Base-by-base conservation (phyloP, 2,797 vertebrate species). In the Anabacerthia variegaticeps region DNA sequence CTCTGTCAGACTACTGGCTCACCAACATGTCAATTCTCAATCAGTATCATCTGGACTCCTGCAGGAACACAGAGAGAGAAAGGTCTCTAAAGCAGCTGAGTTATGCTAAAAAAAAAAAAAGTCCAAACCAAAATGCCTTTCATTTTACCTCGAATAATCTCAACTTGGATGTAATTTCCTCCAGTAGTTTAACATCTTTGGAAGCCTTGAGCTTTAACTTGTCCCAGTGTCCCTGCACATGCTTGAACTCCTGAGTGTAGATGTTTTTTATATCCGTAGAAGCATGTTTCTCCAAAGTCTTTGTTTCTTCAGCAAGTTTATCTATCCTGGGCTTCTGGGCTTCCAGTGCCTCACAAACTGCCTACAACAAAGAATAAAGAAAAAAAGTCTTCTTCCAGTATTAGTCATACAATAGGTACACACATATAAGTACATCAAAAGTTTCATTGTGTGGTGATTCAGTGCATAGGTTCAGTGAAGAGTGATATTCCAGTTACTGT, bases 201-300 rank as follows among this genome's bases (percentile, higher is more conserved):
- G 98, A 98, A 83, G 98, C 97, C 58, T 93, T 98, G 91, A 97
- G 95, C 65, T 98, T 99, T 26, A 99, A 96, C 43, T 97, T 98
- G 77, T 98, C 98, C 99, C 99, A 99, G 77, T 95, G 96, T 75
- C 98, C 98, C 58, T 98, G 98, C 37, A 97, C 46, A 92, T 96
- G 98, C 97, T 97, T 98, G 96, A 98, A 99, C 97, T 98, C 98
- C 98, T 96, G 98, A 89, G 90, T 96, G 72, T 96, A 99, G 52
- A 92, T 97, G 94, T 96, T 97, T 51, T 87, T 96, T 71, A 48
- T 49, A 28, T 97, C 97, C 3, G 9, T 88, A 90, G 95, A 22
- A 59, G 91, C 63, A 7, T 66, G 93, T 63, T 97, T 97, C 91
- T 97, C 97, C 88, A 98, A 97, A 89, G 94, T 71, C 49, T 97